phyloP scores from a whole-genome alignment of 2,888 invertebrate genomes.

The Drosophila tanythrix region DNA sequence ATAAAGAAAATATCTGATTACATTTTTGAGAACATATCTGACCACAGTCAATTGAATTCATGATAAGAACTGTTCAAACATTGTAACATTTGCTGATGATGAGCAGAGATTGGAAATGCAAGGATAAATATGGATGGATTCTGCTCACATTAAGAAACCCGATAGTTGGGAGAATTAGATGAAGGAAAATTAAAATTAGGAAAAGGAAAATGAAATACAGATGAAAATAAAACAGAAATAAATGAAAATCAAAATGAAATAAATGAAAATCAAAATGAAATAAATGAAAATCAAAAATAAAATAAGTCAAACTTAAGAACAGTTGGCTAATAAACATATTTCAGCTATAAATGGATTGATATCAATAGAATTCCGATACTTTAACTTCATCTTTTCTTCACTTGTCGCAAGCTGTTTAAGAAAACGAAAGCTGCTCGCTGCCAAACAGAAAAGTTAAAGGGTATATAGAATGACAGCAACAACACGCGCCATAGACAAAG shows the following conservation, averaged over 20 bases:
- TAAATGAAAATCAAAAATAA: not conserved
- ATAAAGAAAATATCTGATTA: conserved; percentile 1
- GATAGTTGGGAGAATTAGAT: not conserved
- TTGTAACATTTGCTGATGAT: not conserved
- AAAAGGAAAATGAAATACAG: too few species aligned
- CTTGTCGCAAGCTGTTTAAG: not conserved
- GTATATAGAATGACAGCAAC: conserved; percentile 16
- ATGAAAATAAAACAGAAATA: not conserved
- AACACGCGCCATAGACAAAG: conserved; percentile 52
- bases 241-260: not conserved
- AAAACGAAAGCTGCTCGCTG: not conserved
- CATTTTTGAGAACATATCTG: not conserved
- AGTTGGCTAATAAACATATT: not conserved
- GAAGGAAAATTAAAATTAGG: not conserved
- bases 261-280: not conserved
- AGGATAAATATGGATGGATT: not conserved
- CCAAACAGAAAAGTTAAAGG: not conserved
- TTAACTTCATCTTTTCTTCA: too few species aligned
- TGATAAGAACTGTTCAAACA: not conserved
- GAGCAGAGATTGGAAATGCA: not conserved
- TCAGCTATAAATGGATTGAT: not conserved
- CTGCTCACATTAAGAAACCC: too few species aligned
- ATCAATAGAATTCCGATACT: not conserved
- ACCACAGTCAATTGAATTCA: not conserved
- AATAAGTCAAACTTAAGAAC: too few species aligned